Evolutionary conservation across 2,113 vertebrate genomes (phyloP), one percentile per base, ranked within the genome.

Genomic region (Zapornia atra): DNA sequence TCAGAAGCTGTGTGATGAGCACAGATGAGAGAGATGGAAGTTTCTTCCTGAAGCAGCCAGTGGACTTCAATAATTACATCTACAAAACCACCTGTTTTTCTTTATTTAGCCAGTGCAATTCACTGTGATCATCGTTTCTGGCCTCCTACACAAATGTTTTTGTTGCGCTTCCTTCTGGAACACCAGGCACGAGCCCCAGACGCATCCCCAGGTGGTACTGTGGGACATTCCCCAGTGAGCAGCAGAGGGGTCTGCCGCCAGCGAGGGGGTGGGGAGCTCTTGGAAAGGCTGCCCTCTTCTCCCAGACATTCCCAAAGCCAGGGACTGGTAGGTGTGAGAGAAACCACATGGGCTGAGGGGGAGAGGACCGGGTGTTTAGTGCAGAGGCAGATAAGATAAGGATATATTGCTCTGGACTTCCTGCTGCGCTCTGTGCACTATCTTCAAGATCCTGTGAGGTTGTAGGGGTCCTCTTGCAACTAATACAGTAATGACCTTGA

Each of bases 401-500:
- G n/a, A 54, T 70, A 19, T 92, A 71, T 61, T 81, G 90, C 64
- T 83, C 50, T 42, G 56, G 84, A 46, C 34, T 88, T 88, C 51
- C 5, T 60, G 75, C 91, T 75, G 90, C 40, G 94, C 95, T 93
- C 66, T 4, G 12, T 9, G 15, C 25, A 6, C 57, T 84, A 78
- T 65, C 53, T 84, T 95, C 48, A 82, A 40, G 81, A 92, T 85
- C 56, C 46, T 96, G 59, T 66, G 82, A 82, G 86, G 81, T 83
- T 91, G 50, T 72, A 85, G 50, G 78, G 88, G 87, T 96, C 51
- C 59, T 90, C 51, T 86, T 90, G 51, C 64, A 95, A 64, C 79
- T 96, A 94, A 81, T 90, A 93, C 88, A 96, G 88, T 83, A 95
- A 92, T 95, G 92, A 96, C 94, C 94, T 96, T 94, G 94, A 96